Conservation (phyloP, 1,140 invertebrate species). For the Oryctes rhinoceros region DNA sequence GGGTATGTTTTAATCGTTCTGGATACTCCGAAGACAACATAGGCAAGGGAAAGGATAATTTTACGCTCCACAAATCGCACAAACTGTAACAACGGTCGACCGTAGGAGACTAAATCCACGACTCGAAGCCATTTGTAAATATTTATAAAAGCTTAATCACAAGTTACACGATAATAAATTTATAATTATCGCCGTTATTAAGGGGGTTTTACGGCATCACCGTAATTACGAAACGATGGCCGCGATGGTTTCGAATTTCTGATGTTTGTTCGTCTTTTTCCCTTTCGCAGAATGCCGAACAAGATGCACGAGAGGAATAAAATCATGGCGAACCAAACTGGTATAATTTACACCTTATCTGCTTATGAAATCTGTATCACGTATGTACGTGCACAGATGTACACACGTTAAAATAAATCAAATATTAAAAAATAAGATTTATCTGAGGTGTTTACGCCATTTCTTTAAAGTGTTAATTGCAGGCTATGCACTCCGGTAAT, state of each 20-base stretch:
- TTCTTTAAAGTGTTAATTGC: constrained; percentile 26
- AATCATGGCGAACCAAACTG: constrained; percentile 3
- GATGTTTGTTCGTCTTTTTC: constrained; percentile 25
- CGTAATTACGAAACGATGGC: constrained; percentile 26
- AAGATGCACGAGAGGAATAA: not conserved
- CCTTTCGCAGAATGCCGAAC: not conserved
- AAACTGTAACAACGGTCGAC: not conserved
- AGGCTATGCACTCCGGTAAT: not conserved
- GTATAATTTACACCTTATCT: constrained; percentile 35
- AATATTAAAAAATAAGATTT: constrained; percentile 15
- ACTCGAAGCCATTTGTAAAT: constrained; percentile 19
- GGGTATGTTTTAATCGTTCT: constrained; percentile 25
- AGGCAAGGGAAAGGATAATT: constrained; percentile 8
- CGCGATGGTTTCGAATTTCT: constrained; percentile 26
- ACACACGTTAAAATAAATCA: constrained; percentile 19
- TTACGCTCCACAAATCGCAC: constrained; percentile 17
- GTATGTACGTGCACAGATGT: not conserved
- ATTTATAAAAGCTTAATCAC: constrained; percentile 38
- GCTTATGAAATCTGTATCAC: constrained; percentile 22
- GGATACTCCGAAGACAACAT: not conserved
- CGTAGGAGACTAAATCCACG: not conserved
- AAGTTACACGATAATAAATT: constrained; percentile 30
- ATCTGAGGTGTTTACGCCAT: constrained; percentile 5
- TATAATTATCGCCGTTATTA: constrained; percentile 33
- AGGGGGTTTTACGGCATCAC: constrained; percentile 11